A percentile compares a stretch with the other conserved stretches of the same genome.
Evolutionary conservation across 2,888 invertebrate species (phyloP).

Genomic region (Piscicola geometra): DNA sequence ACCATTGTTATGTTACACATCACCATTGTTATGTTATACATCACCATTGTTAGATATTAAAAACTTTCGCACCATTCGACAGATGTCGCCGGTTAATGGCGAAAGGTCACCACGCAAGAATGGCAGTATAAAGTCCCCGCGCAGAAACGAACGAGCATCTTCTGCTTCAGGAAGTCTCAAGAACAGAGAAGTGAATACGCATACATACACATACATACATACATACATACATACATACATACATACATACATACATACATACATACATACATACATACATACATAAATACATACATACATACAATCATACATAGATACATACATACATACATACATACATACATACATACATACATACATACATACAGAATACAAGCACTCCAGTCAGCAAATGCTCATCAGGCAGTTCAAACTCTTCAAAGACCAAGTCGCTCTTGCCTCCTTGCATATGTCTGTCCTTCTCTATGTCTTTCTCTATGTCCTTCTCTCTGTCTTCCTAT

Average conservation of each 20-base stretch:
- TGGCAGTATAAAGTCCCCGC: conserved; percentile 67
- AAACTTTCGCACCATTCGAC: no score
- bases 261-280: conserved; percentile 36
- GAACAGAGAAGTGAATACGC: conserved; percentile 13
- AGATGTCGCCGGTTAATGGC: conserved; percentile 72
- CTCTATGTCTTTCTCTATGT: neutral
- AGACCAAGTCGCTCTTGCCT: neutral
- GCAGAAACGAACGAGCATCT: conserved; percentile 62
- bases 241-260: conserved; percentile 9
- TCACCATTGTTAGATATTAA: neutral
- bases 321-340: no score
- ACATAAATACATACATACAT: neutral
- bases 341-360: conserved; percentile 9
- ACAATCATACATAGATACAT: no score
- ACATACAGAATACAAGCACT: conserved; percentile 65
- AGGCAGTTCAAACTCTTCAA: neutral
- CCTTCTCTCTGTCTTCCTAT: neutral
- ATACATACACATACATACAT: no score
- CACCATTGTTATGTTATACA: neutral
- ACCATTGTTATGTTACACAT: neutral
- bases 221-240: no score
- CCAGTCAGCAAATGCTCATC: conserved; percentile 85
- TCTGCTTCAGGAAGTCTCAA: conserved; percentile 60
- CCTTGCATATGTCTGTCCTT: neutral
- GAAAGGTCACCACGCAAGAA: conserved; percentile 83